Evolutionary conservation across 2,888 invertebrate species (phyloP), one percentile per base, ranked within the genome.

Genomic region (Tridacna crocea): DNA sequence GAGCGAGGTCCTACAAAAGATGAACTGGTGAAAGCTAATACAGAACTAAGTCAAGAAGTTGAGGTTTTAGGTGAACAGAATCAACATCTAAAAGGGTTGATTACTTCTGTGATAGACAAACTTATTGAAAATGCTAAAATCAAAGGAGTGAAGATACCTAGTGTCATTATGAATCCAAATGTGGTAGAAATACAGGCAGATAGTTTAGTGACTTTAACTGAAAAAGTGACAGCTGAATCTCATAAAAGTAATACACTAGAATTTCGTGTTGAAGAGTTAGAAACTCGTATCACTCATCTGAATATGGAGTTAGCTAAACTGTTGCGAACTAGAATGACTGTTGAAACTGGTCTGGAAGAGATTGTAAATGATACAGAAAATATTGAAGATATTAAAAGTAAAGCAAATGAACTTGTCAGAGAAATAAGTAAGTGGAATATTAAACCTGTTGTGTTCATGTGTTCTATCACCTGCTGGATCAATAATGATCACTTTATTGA

Each of bases 201-300:
- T 4, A 82, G 82, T 47, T 63, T 89, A 63, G 82, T 82, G n/a
- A 73, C 55, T 11, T 78, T 87, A 58, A 83, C 85, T 17, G 84
- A 85, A 46, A 81, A 80, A 60, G 48, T 85, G 68, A 85, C 85
- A 17, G 83, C 83, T 19, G 85, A 85, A 73, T 76, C 81, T 60
- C 85, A 76, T 65, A 83, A 85, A 74, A 85, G 82, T 80, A 75
- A 85, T 46, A 83, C 87, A 22, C 78, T 92, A 75, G 93, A 92
- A 65, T 85, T 87, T 15, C 79, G 93, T 27, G 80, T 94, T 22
- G 93, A 93, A 77, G 92, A 93, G 66, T 82, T 94, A 27, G 94
- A 94, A 78, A 92, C 92, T n/a, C 83, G 93, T 77, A 88, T 94
- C 27, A 94, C 94, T 22, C 88, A 92, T 80, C 79, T 93, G 82